Evolutionary conservation across 2,113 vertebrate species (phyloP).

Genomic region (Gymnorhina tibicen): DNA sequence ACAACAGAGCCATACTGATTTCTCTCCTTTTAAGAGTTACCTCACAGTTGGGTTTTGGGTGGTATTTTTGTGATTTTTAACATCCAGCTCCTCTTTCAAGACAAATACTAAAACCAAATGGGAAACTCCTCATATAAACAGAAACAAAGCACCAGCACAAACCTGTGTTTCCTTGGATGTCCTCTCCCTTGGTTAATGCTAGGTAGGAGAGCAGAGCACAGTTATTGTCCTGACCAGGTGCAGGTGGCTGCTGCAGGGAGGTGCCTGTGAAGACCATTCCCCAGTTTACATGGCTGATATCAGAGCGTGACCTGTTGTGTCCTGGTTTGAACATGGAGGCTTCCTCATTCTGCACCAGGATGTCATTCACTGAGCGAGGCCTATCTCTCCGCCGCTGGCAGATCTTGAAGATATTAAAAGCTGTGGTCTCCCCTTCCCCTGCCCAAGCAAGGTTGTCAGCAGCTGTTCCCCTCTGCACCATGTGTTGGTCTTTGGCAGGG

Average conservation of each 20-base stretch:
- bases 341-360: conserved; percentile 82
- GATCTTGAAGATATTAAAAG: conserved; percentile 81
- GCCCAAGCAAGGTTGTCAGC: conserved; percentile 81
- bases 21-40: background rate
- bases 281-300: conserved; percentile 76
- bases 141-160: conserved; percentile 37
- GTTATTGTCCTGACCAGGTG: conserved; percentile 32
- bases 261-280: conserved; percentile 55
- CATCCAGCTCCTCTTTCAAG: background rate
- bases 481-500: conserved; percentile 77
- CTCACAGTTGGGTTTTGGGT: background rate
- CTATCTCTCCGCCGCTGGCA: conserved; percentile 85
- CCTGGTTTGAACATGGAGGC: conserved; percentile 82
- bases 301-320: conserved; percentile 89
- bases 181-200: conserved; percentile 75
- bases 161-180: conserved; percentile 86
- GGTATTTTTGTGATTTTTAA: background rate
- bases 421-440: conserved; percentile 68
- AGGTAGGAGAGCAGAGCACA: conserved; percentile 71
- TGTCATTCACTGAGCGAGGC: conserved; percentile 91
- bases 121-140: background rate
- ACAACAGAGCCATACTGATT: background rate
- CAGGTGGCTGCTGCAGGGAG: conserved; percentile 47
- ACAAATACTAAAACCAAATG: background rate
- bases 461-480: conserved; percentile 73